Base-by-base conservation (phyloP, 1,140 invertebrate genomes). In the Ceratosolen solmsi region DNA sequence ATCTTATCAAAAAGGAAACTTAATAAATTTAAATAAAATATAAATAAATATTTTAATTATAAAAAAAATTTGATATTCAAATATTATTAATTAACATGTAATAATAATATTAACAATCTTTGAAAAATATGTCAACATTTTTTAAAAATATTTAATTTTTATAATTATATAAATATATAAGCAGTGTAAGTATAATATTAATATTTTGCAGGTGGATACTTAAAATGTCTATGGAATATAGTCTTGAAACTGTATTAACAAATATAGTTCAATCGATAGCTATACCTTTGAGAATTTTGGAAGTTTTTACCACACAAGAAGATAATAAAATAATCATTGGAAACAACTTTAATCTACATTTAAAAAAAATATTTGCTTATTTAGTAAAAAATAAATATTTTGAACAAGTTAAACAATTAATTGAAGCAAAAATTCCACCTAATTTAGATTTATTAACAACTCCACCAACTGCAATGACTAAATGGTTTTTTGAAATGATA, bases 241-340 rank as follows among this genome's bases (percentile, higher is more conserved):
- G 90, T 76, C 85, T 92, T 25, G 84, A 89, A 36, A 92, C 90
- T 84, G 84, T 85, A n/a, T 86, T 86, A 13, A 68, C 83, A 17
- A 84, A 89, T 63, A 85, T 86, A 33, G 68, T 84, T 22, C 88
- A 93, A 60, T 93, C 94, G 5, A 91, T 96, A 86, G 95, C 96
- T n/a, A 94, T 96, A 79, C 95, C 96, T 1, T 90, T 97, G 54
- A 92, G 96, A 86, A 94, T 96, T 89, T 87, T 96, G 86, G 96
- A 97, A 89, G 93, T 95, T n/a, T 96, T 96, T 83, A 96, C 95
- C 51, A 93, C 93, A 73, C 88, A 91, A 13, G 90, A 94, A 22
- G 90, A 92, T 8, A 92, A 92, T 8, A 92, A 93, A 82, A 87
- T 90, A 25, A 88, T 92, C 30, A 79, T 84, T 15, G 83, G 91